These are phyloP conservation scores for Silurus meridionalis DNA, from an alignment of 2,113 vertebrate species.

Conservation along the genomic window DNA sequence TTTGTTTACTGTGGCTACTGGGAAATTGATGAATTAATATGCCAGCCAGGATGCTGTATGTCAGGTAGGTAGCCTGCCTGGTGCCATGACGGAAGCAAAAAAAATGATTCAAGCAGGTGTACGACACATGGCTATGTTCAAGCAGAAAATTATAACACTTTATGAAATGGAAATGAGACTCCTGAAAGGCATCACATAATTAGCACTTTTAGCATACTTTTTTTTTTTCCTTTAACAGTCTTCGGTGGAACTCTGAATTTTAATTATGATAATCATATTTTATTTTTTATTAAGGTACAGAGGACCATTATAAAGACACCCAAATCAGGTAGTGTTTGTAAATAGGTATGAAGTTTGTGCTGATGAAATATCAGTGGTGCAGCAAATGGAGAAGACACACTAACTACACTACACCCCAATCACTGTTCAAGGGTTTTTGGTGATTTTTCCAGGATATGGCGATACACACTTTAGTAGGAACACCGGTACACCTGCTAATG, in stretches of 20 bases:
- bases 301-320: not conserved
- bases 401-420: not conserved
- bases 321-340: not conserved
- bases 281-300: not conserved
- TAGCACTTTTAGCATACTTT: conserved; percentile 16
- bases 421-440: not conserved
- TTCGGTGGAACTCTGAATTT: not conserved
- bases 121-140: conserved; percentile 15
- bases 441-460: not conserved
- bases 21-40: conserved; percentile 43
- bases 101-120: conserved; percentile 26
- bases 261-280: conserved; percentile 12
- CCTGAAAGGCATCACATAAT: not conserved
- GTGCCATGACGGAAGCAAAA: conserved; percentile 28
- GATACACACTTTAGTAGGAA: not conserved
- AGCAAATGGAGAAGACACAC: not conserved
- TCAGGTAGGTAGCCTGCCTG: conserved; percentile 33
- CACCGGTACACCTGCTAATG: not conserved
- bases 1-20: conserved; percentile 34
- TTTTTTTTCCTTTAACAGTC: not conserved
- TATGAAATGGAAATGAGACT: conserved; percentile 3
- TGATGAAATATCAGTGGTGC: not conserved
- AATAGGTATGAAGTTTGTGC: not conserved
- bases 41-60: not conserved
- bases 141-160: conserved; percentile 4